Base-by-base conservation (phyloP, 2,113 vertebrate species). In the Cavia porcellus region DNA sequence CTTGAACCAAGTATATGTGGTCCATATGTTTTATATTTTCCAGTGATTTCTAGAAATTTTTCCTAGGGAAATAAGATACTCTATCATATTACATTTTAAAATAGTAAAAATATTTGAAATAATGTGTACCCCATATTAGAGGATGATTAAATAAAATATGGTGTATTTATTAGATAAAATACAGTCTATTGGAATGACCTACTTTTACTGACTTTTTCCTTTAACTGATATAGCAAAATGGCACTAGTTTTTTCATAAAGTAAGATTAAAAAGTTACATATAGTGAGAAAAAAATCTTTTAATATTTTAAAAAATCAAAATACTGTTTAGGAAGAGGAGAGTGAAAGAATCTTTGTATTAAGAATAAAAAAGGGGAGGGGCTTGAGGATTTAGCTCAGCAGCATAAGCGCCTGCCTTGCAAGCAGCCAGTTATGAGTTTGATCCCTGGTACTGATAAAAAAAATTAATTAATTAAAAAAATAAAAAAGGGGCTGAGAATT, bases 321-420 rank as follows among this genome's bases (percentile, higher is more conserved):
- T 55, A 55, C 52, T 55, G 52, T 13, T 55, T 55, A 55, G 52
- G 52, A 55, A 35, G 83, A 86, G 50, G 22, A 64, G 30, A 84
- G 22, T 38, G 91, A 96, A n/a, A 95, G 90, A 68, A 85, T 90
- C n/a, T 96, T 97, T 94, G 5, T 84, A 55, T 55, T 55, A 91
- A 93, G 62, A 89, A 84, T 93, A 59, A 38, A 38, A 38, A 38
- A 38, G 38, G 38, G 38, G 38, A 38, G 38, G 38, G 38, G 38
- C 38, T 38, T 38, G 38, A 38, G 38, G 38, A 38, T 38, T 38
- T 38, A 38, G 38, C 38, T 38, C 38, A 38, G 38, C 38, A 38
- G 38, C 38, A 38, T 38, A 38, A 38, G 38, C 2, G 38, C 38
- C 38, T 38, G 38, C 38, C 38, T 38, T 38, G 38, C 2, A 38